Evolutionary conservation across 2,113 vertebrate species (phyloP), one percentile per base, ranked within the genome.

Genomic region (Antigone vipio): DNA sequence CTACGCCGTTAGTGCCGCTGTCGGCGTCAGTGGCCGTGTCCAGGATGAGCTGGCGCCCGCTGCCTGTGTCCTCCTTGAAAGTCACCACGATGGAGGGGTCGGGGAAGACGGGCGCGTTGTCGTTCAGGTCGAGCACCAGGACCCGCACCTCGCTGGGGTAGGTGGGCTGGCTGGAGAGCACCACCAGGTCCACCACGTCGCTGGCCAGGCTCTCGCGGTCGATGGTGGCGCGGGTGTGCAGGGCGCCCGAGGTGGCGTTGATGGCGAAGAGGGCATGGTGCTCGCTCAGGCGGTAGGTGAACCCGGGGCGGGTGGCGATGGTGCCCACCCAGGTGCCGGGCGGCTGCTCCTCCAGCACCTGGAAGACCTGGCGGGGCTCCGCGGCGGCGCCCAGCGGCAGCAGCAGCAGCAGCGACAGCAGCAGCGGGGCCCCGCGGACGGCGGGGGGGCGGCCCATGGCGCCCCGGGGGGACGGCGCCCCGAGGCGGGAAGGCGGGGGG

Each of bases 111-210:
- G 99, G 99, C 2, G 99, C 98, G 71, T 99, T 99, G 96, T 99
- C 99, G 2, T 99, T 99, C 20, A 99, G 99, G 97, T 99, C 99
- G 90, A 99, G 91, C 88, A 99, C 99, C 62, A 99, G 94, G 50
- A 99, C 99, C 11, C 99, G 98, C 93, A 99, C 99, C 96, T 99
- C 99, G 1, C 99, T 99, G 42, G 99, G 99, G 95, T 99, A 99
- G 5, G 99, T 99, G 58, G 99, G 99, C 45, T 99, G 99, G 92
- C 99, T 99, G 97, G 99, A 99, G 38, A 99, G 98, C 83, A 99
- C 99, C 97, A 99, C 99, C 38, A 99, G 97, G 93, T 99, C 99
- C 95, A 99, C 98, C 88, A 99, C 98, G 77, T 99, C 99, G 89
- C 98, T 99, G 68, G 98, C 98, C 96, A 99, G 85, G 67, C 98